Evolutionary conservation across 1,140 invertebrate genomes (phyloP), one percentile per base, ranked within the genome.

Genomic region (Euura saliciscinereae): DNA sequence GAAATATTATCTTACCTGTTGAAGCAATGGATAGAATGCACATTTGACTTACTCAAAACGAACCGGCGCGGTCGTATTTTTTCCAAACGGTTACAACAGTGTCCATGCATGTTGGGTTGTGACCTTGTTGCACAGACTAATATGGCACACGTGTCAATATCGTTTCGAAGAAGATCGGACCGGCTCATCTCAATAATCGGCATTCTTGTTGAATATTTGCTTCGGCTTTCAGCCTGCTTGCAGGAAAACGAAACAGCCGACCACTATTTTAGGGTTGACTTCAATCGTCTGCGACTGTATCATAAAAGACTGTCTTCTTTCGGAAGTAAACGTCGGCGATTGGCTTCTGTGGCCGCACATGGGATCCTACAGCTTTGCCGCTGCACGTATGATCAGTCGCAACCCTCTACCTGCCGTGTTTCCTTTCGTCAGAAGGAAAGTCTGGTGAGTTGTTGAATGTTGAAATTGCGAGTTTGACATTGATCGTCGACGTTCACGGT

Each of bases 201-300:
- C 28, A 28, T 28, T 28, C 28, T 28, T 28, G 28, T 28, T 28
- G 28, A 28, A 28, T 28, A 68, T 28, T 28, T 64, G 28, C 28
- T 28, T 59, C 51, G 51, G 51, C 13, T 59, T 59, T 59, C 13
- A 79, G 75, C 59, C 76, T 46, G 8, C 2, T 6, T 77, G 64
- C 10, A 71, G 78, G 7, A 76, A 84, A 45, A 84, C 83, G 70
- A 80, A 79, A 71, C 81, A 79, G 71, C n/a, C 71, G 5, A 87
- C 84, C 43, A 85, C 81, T 43, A 78, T 93, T 51, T 93, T 91
- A 91, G 92, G 92, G 6, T 92, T 91, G 45, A 93, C 92, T 1
- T 93, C 91, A 77, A 92, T 93, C 78, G 89, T 91, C 8, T 78
- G 90, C 43, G 92, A 93, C 77, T 89, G 88, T 65, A 88, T 93